Evolutionary conservation across 2,797 vertebrate genomes (phyloP), one percentile per base, ranked within the genome.

Genomic region (Chrysocyon brachyurus): DNA sequence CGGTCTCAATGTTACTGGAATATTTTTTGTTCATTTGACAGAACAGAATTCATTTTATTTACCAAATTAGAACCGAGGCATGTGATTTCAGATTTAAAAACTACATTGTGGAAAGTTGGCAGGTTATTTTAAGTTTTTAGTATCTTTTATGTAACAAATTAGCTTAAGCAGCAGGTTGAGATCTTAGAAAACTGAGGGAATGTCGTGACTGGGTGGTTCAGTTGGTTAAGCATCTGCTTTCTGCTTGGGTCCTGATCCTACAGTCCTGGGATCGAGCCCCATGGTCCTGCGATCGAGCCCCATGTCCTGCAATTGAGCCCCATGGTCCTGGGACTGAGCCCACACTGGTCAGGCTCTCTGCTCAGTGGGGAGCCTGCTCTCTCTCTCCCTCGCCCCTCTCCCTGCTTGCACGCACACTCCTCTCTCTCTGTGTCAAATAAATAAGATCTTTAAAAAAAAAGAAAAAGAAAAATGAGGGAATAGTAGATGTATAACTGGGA

Each of bases 1-100:
- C 61, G 61, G n/a, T 81, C 17, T 81, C 89, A 61, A 68, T 96
- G n/a, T 78, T 88, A 16, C 56, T 73, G 70, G 22, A 84, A 49
- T 73, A 3, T 59, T 84, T 85, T 92, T 79, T 56, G 86, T 54
- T 89, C 28, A 59, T 61, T 59, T 61, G 40, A 78, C n/a, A 56
- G 15, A 89, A 95, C 40, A 90, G 64, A 90, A 31, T 75, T 89
- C 12, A 64, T 2, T 89, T 97, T 89, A 52, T 93, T 97, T 33
- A 68, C 22, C 33, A 66, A 57, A 26, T 78, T 77, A 91, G 57
- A 91, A 89, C 11, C 4, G 56, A 81, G 16, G n/a, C n/a, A 59
- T 91, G 24, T 28, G 72, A 72, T 61, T 94, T 81, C n/a, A 86
- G 64, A 92, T 94, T 91, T 94, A 31, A 68, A 88, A 85, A 64